Evolutionary conservation across 2,888 invertebrate species (phyloP).

Genomic region (Epistrophe eligans): DNA sequence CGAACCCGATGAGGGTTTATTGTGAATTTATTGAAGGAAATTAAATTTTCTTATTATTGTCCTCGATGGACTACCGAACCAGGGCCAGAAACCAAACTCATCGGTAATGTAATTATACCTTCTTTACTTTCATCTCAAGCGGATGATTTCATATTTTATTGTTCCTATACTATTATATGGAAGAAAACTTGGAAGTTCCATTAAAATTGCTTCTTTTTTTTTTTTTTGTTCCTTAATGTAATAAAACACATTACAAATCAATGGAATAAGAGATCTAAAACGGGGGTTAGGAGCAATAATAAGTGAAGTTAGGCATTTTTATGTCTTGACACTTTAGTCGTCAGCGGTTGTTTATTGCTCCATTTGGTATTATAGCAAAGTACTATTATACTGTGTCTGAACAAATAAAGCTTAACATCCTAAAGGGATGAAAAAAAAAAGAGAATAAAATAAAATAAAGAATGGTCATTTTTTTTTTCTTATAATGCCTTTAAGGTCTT

Average conservation of each 20-base stretch:
- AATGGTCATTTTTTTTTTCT: conserved; percentile 31
- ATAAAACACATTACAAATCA: conserved; percentile 68
- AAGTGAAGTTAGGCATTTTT: conserved; percentile 56
- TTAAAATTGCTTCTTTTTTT: conserved; percentile 43
- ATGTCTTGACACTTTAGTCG: conserved; percentile 71
- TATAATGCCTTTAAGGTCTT: conserved; percentile 22
- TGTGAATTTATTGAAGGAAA: conserved; percentile 57
- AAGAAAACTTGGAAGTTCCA: conserved; percentile 43
- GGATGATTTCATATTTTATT: conserved; percentile 74
- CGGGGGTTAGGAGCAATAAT: conserved; percentile 25
- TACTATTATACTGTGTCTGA: not conserved
- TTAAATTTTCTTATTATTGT: conserved; percentile 68
- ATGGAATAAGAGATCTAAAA: conserved; percentile 44
- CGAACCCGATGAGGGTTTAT: conserved; percentile 23
- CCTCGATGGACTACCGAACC: conserved; percentile 48
- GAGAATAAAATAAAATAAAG: not conserved
- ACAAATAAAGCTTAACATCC: conserved; percentile 45
- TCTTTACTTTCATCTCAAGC: conserved; percentile 46
- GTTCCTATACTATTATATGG: conserved; percentile 17
- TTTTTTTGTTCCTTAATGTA: conserved; percentile 45
- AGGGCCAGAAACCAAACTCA: not conserved
- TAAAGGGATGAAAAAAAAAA: not conserved
- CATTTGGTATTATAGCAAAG: conserved; percentile 56
- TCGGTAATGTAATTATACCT: conserved; percentile 57
- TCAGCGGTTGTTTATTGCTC: conserved; percentile 70